phyloP scores from a whole-genome alignment of 2,888 invertebrate genomes.

The Parnassius apollo region DNA sequence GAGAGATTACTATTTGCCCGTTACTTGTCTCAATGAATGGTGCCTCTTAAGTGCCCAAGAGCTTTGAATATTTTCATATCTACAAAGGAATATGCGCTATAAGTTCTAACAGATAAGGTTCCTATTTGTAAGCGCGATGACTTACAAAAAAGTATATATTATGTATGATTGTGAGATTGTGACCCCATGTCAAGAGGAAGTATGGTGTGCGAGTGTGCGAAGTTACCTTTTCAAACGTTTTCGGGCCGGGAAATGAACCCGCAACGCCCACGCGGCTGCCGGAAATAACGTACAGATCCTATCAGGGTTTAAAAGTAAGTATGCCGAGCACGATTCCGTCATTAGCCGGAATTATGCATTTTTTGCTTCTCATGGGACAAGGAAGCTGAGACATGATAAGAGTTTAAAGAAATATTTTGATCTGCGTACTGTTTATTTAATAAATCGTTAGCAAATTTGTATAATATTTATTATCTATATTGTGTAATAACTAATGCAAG shows the following conservation, averaged over 20 bases:
- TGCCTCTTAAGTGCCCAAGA: constrained; percentile 53
- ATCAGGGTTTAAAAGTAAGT: constrained; percentile 57
- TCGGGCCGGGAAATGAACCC: constrained; percentile 52
- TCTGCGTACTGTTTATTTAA: neutral
- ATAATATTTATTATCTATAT: neutral
- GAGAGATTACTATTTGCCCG: constrained; percentile 75
- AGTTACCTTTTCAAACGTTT: constrained; percentile 54
- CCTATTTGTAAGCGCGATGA: constrained; percentile 31
- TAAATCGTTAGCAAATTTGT: neutral
- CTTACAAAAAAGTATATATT: constrained; percentile 35
- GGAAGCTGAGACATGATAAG: constrained; percentile 60
- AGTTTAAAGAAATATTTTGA: constrained; percentile 33
- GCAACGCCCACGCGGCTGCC: constrained; percentile 66
- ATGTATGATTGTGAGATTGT: constrained; percentile 51
- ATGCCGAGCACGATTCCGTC: constrained; percentile 70
- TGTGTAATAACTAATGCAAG: too few relatives aligned
- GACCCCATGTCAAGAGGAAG: constrained; percentile 55
- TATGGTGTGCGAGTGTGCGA: constrained; percentile 61
- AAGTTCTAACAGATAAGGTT: constrained; percentile 39
- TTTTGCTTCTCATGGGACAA: constrained; percentile 57
- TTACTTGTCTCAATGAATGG: constrained; percentile 78
- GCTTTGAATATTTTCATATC: constrained; percentile 23
- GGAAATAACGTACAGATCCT: constrained; percentile 69
- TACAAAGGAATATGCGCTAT: constrained; percentile 22
- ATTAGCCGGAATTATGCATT: constrained; percentile 69